Conservation (phyloP, 2,888 invertebrate genomes). For the Metacarcinus magister region DNA sequence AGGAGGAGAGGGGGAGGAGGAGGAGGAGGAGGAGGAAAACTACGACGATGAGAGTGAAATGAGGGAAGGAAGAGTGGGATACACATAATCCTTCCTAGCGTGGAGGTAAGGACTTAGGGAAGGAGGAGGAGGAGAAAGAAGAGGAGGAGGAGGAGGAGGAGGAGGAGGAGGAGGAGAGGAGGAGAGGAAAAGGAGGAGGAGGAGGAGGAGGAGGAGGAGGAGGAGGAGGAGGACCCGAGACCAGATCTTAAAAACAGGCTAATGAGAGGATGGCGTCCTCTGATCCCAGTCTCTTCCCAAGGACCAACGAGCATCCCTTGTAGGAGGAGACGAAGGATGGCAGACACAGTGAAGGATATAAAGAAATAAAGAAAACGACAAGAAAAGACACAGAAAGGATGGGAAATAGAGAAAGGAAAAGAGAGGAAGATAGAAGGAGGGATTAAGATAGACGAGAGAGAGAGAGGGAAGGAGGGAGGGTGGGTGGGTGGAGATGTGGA, state of each 20-base stretch:
- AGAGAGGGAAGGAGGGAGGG: too few relatives aligned
- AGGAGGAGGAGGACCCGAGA: background rate
- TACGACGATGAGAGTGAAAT: background rate
- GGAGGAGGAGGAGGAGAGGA: too few relatives aligned
- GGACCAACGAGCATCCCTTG: background rate
- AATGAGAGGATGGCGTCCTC: slow-evolving; percentile 5
- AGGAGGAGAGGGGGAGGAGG: background rate
- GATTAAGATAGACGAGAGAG: background rate
- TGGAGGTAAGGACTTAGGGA: background rate
- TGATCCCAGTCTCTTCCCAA: background rate
- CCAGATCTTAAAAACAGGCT: slow-evolving; percentile 14
- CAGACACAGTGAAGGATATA: background rate
- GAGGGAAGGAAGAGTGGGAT: background rate
- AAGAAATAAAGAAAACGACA: background rate
- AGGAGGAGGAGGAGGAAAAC: background rate
- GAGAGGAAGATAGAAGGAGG: background rate
- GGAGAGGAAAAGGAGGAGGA: too few relatives aligned
- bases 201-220: background rate
- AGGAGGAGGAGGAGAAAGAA: background rate
- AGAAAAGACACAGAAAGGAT: background rate
- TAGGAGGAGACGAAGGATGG: background rate
- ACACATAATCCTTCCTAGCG: background rate
- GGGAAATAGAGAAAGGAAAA: background rate
- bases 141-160: too few relatives aligned
- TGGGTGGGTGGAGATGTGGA: too few relatives aligned